phyloP scores from a whole-genome alignment of 2,113 vertebrate genomes.

The Narcine bancroftii region DNA sequence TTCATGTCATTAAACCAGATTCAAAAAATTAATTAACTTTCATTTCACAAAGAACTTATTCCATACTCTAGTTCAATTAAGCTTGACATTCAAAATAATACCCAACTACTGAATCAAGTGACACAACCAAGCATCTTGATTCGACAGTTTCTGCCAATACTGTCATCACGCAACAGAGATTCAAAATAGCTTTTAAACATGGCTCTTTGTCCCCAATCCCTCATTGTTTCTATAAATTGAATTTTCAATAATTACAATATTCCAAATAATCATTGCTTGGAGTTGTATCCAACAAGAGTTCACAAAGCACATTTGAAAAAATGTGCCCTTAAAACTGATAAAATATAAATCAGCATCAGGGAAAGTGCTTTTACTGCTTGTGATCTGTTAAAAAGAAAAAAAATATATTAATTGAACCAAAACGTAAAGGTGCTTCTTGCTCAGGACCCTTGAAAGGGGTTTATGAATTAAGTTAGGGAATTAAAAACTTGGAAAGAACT shows the following conservation, averaged over 20 bases:
- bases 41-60: not conserved
- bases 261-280: not conserved
- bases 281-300: not conserved
- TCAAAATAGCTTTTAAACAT: not conserved
- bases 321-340: not conserved
- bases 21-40: not conserved
- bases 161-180: not conserved
- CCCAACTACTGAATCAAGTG: not conserved
- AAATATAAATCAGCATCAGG: not conserved
- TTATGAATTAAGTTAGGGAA: not conserved
- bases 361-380: not conserved
- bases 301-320: not conserved
- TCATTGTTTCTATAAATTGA: not conserved
- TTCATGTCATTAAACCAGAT: not conserved
- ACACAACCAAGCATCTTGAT: not conserved
- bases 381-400: not conserved
- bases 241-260: not conserved
- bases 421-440: not conserved
- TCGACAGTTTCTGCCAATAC: not conserved
- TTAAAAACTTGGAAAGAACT: not conserved
- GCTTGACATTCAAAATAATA: not conserved
- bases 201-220: not conserved
- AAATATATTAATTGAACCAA: not conserved
- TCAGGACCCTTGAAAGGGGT: not conserved
- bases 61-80: not conserved